Conservation (phyloP, 92 coral and sea anemone species). For the Palythoa caribaeorum region DNA sequence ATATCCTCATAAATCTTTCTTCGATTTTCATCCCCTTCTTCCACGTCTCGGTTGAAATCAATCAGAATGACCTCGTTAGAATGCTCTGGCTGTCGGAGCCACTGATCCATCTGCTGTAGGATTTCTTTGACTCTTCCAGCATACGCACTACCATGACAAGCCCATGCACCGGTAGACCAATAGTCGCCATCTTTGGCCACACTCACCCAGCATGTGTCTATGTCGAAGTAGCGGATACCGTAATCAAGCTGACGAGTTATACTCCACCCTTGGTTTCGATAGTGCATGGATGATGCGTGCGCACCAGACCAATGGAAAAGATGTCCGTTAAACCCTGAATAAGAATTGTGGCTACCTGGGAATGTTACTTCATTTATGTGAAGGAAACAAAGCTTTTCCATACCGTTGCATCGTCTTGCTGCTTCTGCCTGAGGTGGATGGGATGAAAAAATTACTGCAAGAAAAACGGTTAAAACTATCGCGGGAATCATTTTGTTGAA, state of each 20-base stretch:
- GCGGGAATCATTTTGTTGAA: not conserved
- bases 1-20: conserved; percentile 51
- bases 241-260: conserved; percentile 58
- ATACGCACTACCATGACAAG: conserved; percentile 59
- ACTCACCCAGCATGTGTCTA: conserved; percentile 69
- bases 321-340: conserved; percentile 71
- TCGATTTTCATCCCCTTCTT: conserved; percentile 7
- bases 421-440: not conserved
- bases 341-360: conserved; percentile 75
- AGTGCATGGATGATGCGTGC: conserved; percentile 51
- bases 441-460: not conserved
- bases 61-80: conserved; percentile 66
- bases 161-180: conserved; percentile 63
- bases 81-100: conserved; percentile 56
- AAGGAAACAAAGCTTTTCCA: conserved; percentile 63
- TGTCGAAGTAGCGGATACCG: conserved; percentile 75
- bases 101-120: conserved; percentile 62
- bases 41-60: conserved; percentile 65
- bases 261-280: conserved; percentile 67
- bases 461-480: not conserved
- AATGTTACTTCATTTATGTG: conserved; percentile 60
- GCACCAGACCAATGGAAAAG: conserved; percentile 51
- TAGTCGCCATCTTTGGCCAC: not conserved
- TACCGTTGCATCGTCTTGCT: conserved; percentile 57
- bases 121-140: conserved; percentile 60